Evolutionary conservation across 2,797 vertebrate genomes (phyloP), one percentile per base, ranked within the genome.

Genomic region (Sebastes umbrosus): DNA sequence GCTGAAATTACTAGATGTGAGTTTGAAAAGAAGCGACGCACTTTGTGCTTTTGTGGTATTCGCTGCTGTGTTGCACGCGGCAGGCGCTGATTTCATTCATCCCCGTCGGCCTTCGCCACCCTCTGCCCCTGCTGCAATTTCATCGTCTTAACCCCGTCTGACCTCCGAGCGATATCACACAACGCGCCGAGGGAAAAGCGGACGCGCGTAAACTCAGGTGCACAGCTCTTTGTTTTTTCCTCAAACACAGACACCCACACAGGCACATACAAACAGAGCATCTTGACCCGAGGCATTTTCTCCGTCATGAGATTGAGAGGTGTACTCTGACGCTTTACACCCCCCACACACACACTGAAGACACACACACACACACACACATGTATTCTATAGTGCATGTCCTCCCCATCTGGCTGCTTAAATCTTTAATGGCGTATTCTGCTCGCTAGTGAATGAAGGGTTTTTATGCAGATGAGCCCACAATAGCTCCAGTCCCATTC

Each of bases 401-500:
- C 74, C 50, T 77, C 72, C 74, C 74, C 81, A 83, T 90, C 90
- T 88, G 86, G 71, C 71, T 20, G 55, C 64, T 73, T 90, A 78
- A 87, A 92, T 88, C 75, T 90, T 90, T 92, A 87, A 90, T 88
- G 74, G 73, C 65, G 63, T 79, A 75, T 76, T 87, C 54, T 60
- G 54, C 75, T 64, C 69, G 7, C 57, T 29, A 75, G 55, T 69
- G 64, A 77, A 79, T 67, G 72, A 31, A 66, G 69, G 58, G 36
- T 4, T 52, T 62, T 87, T 72, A 60, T 75, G 54, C 34, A 2
- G 13, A 73, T 34, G 63, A 73, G 77, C 60, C 80, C 75, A 34
- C 54, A 77, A 75, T 50, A 63, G 78, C 68, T 34, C 62, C 25
- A 73, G 63, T 63, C 70, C 77, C 77, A 83, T 86, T 85, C 84